These are phyloP conservation scores for Beris chalybata DNA, from an alignment of 2,888 invertebrate genomes.

Conservation along the genomic window DNA sequence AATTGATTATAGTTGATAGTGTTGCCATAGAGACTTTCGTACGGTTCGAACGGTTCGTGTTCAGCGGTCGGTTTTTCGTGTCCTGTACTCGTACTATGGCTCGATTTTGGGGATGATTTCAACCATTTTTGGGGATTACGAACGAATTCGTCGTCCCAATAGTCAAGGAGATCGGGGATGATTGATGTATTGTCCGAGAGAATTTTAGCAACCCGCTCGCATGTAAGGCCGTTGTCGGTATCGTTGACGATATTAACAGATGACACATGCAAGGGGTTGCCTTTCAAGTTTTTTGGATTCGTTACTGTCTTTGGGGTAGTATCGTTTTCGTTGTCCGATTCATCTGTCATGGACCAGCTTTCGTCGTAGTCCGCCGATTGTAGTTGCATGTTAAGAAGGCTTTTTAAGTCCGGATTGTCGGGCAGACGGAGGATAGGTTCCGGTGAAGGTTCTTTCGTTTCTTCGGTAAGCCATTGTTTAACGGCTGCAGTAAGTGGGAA, in stretches of 20 bases:
- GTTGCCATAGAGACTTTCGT: slow-evolving; percentile 55
- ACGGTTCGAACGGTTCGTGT: slow-evolving; percentile 43
- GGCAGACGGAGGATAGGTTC: slow-evolving; percentile 43
- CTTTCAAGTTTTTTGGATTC: slow-evolving; percentile 59
- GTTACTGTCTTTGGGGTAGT: slow-evolving; percentile 42
- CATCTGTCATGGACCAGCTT: slow-evolving; percentile 10
- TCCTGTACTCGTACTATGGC: slow-evolving; percentile 6
- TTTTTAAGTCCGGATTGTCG: slow-evolving; percentile 33
- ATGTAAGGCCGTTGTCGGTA: slow-evolving; percentile 37
- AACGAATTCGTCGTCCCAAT: slow-evolving; percentile 39
- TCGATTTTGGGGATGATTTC: not conserved
- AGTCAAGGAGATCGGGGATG: slow-evolving; percentile 28
- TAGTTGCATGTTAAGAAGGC: not conserved
- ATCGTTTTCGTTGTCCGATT: slow-evolving; percentile 29
- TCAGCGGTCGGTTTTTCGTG: not conserved
- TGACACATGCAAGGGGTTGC: slow-evolving; percentile 62
- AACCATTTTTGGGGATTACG: slow-evolving; percentile 37
- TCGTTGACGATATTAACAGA: slow-evolving; percentile 51
- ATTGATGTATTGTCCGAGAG: slow-evolving; percentile 25
- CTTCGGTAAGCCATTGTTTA: slow-evolving; percentile 61
- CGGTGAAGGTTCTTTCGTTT: slow-evolving; percentile 49
- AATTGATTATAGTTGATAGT: slow-evolving; percentile 51
- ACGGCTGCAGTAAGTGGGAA: slow-evolving; percentile 64
- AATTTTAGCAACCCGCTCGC: slow-evolving; percentile 41
- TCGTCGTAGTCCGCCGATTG: not conserved